Evolutionary conservation across 2,888 invertebrate genomes (phyloP).

Genomic region (Diarsia brunnea): DNA sequence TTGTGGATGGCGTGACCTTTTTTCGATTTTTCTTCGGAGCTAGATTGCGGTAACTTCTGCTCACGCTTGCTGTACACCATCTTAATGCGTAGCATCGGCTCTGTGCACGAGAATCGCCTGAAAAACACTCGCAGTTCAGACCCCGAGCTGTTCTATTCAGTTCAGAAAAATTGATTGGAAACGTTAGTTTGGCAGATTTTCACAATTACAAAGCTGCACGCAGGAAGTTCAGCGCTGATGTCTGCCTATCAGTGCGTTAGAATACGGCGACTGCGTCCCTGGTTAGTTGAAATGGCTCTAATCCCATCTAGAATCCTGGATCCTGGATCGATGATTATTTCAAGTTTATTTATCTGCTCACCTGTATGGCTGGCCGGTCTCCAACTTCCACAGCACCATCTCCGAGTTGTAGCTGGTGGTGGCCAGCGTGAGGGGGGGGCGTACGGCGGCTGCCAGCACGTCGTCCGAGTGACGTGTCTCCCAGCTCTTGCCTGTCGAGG

Average conservation of each 20-base stretch:
- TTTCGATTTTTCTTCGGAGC: slow-evolving; percentile 8
- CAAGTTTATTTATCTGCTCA: slow-evolving; percentile 45
- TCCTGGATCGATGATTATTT: too few relatives aligned
- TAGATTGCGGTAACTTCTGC: slow-evolving; percentile 37
- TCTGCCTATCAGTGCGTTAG: background rate
- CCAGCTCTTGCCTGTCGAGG: slow-evolving; percentile 93
- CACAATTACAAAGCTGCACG: background rate
- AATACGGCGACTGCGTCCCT: background rate
- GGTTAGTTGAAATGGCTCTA: background rate
- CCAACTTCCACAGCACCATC: slow-evolving; percentile 95
- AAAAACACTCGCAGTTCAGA: slow-evolving; percentile 14
- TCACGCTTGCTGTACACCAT: slow-evolving; percentile 88
- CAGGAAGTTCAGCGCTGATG: background rate
- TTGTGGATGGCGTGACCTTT: slow-evolving; percentile 67
- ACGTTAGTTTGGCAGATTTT: background rate
- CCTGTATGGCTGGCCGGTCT: slow-evolving; percentile 94
- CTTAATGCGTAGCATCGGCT: slow-evolving; percentile 91
- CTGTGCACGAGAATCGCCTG: slow-evolving; percentile 88
- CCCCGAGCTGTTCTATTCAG: background rate
- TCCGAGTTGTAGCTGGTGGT: slow-evolving; percentile 96
- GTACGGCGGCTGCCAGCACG: slow-evolving; percentile 93
- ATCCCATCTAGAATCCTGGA: background rate
- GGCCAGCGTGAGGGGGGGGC: slow-evolving; percentile 92
- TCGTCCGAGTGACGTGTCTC: slow-evolving; percentile 93
- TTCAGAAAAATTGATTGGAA: background rate